These are phyloP conservation scores for Pterophyllum scalare DNA, from an alignment of 2,113 vertebrate genomes.

Conservation along the genomic window DNA sequence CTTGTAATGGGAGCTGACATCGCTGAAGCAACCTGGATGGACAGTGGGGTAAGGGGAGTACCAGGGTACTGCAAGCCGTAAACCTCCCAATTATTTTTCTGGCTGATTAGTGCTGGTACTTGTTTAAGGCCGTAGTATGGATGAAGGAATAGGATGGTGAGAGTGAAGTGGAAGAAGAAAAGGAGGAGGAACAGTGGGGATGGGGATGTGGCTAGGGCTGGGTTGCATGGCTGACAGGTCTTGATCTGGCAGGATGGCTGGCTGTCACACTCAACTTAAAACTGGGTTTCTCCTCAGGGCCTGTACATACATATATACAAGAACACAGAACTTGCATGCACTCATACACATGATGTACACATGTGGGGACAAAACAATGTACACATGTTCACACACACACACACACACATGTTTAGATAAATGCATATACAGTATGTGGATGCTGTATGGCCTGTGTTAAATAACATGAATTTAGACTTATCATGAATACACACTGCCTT, in stretches of 20 bases:
- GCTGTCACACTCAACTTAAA: slow-evolving; percentile 74
- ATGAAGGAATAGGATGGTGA: slow-evolving; percentile 50
- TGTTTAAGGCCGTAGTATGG: slow-evolving; percentile 73
- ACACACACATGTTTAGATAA: slow-evolving; percentile 5
- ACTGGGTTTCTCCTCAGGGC: slow-evolving; percentile 64
- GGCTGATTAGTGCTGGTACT: slow-evolving; percentile 78
- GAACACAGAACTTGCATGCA: no score
- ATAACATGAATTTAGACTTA: slow-evolving; percentile 2
- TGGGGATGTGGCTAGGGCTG: slow-evolving; percentile 42
- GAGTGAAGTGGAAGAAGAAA: slow-evolving; percentile 18
- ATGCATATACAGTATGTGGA: background rate
- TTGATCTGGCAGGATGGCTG: slow-evolving; percentile 78
- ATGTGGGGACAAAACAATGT: slow-evolving; percentile 34
- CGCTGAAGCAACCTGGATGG: slow-evolving; percentile 73
- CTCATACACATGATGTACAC: slow-evolving; percentile 35
- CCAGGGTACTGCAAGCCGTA: slow-evolving; percentile 73
- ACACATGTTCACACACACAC: slow-evolving; percentile 15
- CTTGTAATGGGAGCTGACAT: slow-evolving; percentile 77
- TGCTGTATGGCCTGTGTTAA: slow-evolving; percentile 5
- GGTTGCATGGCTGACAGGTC: slow-evolving; percentile 77
- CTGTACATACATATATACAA: no score
- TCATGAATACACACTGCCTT: background rate
- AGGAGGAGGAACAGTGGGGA: slow-evolving; percentile 40
- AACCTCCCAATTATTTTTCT: slow-evolving; percentile 84
- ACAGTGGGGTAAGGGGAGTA: slow-evolving; percentile 60